Conservation (phyloP, 2,797 vertebrate species). For the Spea hammondii region DNA sequence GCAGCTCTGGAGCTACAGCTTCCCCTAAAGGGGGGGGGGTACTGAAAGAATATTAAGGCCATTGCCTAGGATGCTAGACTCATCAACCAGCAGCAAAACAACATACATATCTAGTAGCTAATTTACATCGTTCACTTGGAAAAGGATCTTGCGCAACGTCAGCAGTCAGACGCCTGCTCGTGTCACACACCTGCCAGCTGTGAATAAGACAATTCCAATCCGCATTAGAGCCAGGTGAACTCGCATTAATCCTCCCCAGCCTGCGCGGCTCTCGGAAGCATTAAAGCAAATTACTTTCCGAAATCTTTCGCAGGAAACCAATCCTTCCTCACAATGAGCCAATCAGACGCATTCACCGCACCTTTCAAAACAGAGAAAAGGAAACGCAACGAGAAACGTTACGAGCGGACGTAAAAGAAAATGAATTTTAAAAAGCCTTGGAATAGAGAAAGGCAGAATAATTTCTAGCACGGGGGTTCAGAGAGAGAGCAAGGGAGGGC, state of each 20-base stretch:
- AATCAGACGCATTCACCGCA: constrained; percentile 42
- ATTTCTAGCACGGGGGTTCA: too few relatives aligned
- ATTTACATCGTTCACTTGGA: too few relatives aligned
- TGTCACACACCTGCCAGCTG: constrained; percentile 43
- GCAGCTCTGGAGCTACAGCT: too few relatives aligned
- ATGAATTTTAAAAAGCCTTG: not conserved
- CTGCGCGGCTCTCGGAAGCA: constrained; percentile 6
- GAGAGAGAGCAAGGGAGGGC: too few relatives aligned
- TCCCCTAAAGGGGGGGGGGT: too few relatives aligned
- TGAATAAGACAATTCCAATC: constrained; percentile 13
- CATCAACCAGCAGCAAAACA: too few relatives aligned
- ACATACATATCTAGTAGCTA: too few relatives aligned
- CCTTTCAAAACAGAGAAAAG: not conserved
- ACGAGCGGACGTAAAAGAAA: not conserved
- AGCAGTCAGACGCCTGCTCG: not conserved
- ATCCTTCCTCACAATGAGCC: constrained; percentile 32
- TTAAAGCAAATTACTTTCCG: constrained; percentile 40
- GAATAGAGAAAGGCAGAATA: too few relatives aligned
- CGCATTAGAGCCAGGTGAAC: constrained; percentile 9
- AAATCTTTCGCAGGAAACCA: constrained; percentile 10
- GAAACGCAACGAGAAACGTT: too few relatives aligned
- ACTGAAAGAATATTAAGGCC: too few relatives aligned
- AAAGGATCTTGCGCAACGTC: too few relatives aligned
- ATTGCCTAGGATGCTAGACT: too few relatives aligned
- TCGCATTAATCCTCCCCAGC: not conserved